Evolutionary conservation across 2,113 vertebrate species (phyloP).

Genomic region (Chrysemys picta): DNA sequence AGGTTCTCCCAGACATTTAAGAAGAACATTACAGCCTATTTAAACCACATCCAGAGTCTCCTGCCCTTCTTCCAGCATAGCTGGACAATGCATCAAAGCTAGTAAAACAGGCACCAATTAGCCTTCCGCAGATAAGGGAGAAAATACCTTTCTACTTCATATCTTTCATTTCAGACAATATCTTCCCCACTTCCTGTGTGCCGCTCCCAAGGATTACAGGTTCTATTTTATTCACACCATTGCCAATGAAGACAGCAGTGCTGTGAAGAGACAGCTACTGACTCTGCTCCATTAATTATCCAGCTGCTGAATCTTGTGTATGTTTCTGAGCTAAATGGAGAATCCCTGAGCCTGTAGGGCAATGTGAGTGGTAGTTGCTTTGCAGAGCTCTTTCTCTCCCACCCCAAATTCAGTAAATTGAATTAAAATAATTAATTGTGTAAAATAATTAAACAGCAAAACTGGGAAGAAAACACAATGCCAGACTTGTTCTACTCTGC

Average conservation of each 20-base stretch:
- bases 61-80: background rate
- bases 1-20: background rate
- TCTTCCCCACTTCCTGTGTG: background rate
- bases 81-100: background rate
- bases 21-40: background rate
- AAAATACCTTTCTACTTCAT: accelerated
- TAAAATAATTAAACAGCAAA: background rate
- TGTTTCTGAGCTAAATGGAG: background rate
- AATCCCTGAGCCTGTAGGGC: background rate
- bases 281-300: background rate
- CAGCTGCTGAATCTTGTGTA: background rate
- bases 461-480: background rate
- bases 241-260: background rate
- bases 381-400: background rate
- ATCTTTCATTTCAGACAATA: background rate
- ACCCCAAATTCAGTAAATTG: background rate
- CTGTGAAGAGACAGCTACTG: background rate
- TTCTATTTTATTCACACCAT: background rate
- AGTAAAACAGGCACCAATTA: background rate
- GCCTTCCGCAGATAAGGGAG: background rate
- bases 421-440: background rate
- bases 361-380: background rate
- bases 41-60: background rate
- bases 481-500: background rate
- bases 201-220: background rate